Evolutionary conservation across 2,113 vertebrate species (phyloP), one percentile per base, ranked within the genome.

Genomic region (Tachysurus vachellii): DNA sequence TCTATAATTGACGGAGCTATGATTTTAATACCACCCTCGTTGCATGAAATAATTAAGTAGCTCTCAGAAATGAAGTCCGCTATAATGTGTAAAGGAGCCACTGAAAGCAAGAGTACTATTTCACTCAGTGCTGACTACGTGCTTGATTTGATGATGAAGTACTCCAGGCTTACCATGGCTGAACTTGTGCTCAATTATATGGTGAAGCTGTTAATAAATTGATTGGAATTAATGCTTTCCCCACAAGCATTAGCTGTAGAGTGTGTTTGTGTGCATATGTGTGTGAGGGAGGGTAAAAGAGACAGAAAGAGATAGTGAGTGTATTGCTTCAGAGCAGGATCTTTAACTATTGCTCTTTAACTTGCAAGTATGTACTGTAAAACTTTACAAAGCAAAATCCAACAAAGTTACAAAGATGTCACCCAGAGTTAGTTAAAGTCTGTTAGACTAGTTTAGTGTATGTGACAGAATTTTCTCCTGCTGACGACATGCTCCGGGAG

Each of bases 81-180:
- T 90, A 95, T 92, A 94, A 93, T 94, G 91, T 91, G 91, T 91
- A 91, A 91, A 91, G 88, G 87, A 87, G 92, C 92, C 91, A 89
- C 79, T 90, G 90, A 83, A 88, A 79, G 86, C 87, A 85, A 89
- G 90, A 89, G 89, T 86, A 88, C 84, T 86, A 90, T 91, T 89
- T 90, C 89, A 87, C 79, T 83, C 84, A 84, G 84, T 89, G 92
- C 86, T 89, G 92, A 89, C 91, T 92, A 93, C 91, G 88, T 94
- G 90, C 92, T 92, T 95, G 92, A 94, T 95, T 94, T 93, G 89
- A 94, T 94, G 94, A 96, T 94, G 92, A 95, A 93, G 91, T 92
- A 93, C 94, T 95, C 89, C 88, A 93, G 84, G 86, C 92, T 91
- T 85, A 93, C 92, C 92, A 91, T 85, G 90, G 91, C 89, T 94